Percentiles rank a stretch among this genome's conserved stretches.
These are phyloP conservation scores for Hipparchia semele DNA, from an alignment of 2,888 invertebrate species.

Conservation along the genomic window DNA sequence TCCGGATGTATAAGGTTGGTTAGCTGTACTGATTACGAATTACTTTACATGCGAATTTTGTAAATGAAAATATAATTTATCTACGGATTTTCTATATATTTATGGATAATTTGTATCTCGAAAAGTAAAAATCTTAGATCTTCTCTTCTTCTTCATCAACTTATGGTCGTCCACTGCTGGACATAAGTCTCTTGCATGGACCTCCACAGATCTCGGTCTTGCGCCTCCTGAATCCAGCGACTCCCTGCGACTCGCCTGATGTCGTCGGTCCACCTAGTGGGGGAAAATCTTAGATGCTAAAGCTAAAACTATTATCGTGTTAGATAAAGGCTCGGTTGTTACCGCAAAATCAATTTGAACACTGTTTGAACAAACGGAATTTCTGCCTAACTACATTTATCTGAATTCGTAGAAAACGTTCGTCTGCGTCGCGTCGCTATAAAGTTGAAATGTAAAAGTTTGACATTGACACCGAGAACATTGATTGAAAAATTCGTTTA, in stretches of 20 bases:
- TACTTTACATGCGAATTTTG: background rate
- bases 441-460: conserved; percentile 1
- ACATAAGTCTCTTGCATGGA: no score
- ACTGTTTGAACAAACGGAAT: background rate
- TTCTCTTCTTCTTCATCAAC: no score
- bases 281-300: background rate
- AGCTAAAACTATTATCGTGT: background rate
- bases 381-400: background rate
- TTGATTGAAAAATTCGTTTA: background rate
- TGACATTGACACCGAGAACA: background rate
- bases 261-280: no score
- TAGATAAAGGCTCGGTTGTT: background rate
- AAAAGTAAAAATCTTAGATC: background rate
- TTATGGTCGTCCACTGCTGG: no score
- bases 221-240: no score
- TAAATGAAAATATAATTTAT: no score
- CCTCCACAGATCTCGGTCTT: no score
- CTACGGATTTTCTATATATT: no score
- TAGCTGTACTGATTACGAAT: conserved; percentile 6
- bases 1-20: background rate
- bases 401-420: background rate
- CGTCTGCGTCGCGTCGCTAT: background rate
- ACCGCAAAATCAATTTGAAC: background rate
- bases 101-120: no score
- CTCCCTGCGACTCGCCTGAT: no score